These are phyloP conservation scores for Altica lythri DNA, from an alignment of 2,888 invertebrate genomes.

Conservation along the genomic window DNA sequence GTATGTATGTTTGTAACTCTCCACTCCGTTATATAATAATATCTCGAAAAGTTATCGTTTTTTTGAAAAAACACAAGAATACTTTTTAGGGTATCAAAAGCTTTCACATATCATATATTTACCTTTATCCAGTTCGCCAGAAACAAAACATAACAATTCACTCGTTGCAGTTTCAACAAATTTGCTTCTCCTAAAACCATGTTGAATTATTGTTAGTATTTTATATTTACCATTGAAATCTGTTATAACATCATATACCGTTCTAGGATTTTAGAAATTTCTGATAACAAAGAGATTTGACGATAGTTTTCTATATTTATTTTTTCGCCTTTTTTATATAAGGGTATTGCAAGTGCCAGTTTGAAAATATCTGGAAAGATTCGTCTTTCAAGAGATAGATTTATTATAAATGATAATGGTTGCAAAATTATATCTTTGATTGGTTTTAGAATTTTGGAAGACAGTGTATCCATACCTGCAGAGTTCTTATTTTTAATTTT, in stretches of 20 bases:
- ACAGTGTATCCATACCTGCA: background rate
- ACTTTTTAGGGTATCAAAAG: slow-evolving; percentile 5
- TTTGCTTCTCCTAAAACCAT: slow-evolving; percentile 8
- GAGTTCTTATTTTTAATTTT: background rate
- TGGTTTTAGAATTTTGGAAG: background rate
- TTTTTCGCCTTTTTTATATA: background rate
- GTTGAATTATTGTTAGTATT: no score
- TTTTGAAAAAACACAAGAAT: no score
- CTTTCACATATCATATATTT: slow-evolving; percentile 2
- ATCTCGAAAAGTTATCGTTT: no score
- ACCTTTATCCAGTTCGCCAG: slow-evolving; percentile 5
- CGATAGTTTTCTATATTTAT: background rate
- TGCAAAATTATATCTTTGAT: slow-evolving; percentile 1
- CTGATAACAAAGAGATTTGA: background rate
- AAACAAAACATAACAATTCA: slow-evolving; percentile 6
- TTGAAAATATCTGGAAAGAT: background rate
- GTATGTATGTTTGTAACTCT: no score
- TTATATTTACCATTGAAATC: no score
- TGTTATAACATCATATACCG: no score
- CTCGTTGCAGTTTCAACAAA: slow-evolving; percentile 15
- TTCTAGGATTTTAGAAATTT: background rate
- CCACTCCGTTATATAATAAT: no score
- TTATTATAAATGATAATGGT: background rate
- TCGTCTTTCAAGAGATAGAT: background rate
- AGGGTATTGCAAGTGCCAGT: background rate